These are phyloP conservation scores for Phoxinus phoxinus DNA, from an alignment of 2,113 vertebrate species.

Conservation along the genomic window DNA sequence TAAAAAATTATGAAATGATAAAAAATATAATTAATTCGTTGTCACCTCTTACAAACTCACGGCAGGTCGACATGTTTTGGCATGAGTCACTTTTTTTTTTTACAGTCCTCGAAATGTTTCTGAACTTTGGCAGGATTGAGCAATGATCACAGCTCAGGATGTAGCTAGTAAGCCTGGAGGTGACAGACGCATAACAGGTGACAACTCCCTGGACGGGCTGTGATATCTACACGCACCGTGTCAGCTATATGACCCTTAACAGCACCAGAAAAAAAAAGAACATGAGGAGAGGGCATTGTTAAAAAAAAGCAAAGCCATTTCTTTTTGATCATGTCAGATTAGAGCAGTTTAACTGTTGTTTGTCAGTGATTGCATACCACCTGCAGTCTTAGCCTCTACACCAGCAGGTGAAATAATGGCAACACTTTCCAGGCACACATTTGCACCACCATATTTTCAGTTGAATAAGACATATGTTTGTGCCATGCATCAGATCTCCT, in stretches of 20 bases:
- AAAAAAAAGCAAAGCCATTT: slow-evolving; percentile 35
- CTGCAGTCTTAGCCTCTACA: slow-evolving; percentile 27
- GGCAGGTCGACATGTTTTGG: neutral
- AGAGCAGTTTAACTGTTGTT: slow-evolving; percentile 52
- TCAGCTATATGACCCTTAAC: slow-evolving; percentile 61
- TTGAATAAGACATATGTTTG: slow-evolving; percentile 5
- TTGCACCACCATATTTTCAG: slow-evolving; percentile 14
- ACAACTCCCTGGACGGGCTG: slow-evolving; percentile 69
- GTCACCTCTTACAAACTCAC: neutral
- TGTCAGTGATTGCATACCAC: slow-evolving; percentile 40
- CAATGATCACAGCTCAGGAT: slow-evolving; percentile 54
- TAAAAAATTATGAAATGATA: neutral
- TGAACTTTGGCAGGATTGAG: slow-evolving; percentile 39
- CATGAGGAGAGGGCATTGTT: slow-evolving; percentile 43
- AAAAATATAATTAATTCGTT: neutral
- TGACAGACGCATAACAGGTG: slow-evolving; percentile 74
- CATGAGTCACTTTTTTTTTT: slow-evolving; percentile 10
- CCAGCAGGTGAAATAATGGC: slow-evolving; percentile 27
- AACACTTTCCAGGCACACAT: slow-evolving; percentile 10
- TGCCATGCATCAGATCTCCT: neutral
- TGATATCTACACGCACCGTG: slow-evolving; percentile 61
- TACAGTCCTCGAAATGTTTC: slow-evolving; percentile 21
- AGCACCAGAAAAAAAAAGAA: slow-evolving; percentile 34
- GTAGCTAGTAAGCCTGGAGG: slow-evolving; percentile 57
- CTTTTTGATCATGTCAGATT: slow-evolving; percentile 55